Evolutionary conservation across 2,797 vertebrate species (phyloP).

Genomic region (Galagoides demidoff): DNA sequence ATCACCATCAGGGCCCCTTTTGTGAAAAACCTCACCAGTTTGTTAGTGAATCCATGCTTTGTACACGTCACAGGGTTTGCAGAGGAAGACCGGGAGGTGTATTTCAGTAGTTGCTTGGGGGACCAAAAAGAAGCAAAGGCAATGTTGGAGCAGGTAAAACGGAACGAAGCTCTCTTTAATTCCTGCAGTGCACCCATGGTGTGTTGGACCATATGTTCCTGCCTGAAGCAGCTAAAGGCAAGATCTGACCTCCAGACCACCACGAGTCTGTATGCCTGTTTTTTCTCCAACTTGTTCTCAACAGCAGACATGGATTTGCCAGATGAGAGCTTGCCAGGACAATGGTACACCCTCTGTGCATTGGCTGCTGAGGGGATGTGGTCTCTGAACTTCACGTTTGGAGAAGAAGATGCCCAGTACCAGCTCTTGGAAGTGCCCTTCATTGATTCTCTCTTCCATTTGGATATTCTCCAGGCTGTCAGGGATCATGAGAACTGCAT

Average conservation of each 20-base stretch:
- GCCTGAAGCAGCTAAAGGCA: neutral
- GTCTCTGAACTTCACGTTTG: neutral
- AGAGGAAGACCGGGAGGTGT: conserved; percentile 29
- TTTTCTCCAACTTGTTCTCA: neutral
- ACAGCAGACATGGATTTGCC: neutral
- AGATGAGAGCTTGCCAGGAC: neutral
- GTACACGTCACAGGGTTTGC: neutral
- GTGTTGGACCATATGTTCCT: conserved; percentile 60
- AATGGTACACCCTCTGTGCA: conserved; percentile 33
- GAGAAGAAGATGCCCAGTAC: neutral
- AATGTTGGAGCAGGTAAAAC: neutral
- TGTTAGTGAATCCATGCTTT: neutral
- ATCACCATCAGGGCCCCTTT: neutral
- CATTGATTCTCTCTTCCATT: neutral
- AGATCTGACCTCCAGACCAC: neutral
- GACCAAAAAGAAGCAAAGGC: neutral
- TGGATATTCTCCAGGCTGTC: conserved; percentile 44
- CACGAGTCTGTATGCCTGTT: neutral
- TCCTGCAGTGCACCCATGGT: conserved; percentile 35
- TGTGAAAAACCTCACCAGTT: neutral
- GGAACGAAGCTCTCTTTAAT: neutral
- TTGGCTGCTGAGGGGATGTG: conserved; percentile 68
- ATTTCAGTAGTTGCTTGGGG: conserved; percentile 46
- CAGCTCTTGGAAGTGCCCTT: neutral
- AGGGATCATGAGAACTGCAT: conserved; percentile 12